Conservation (phyloP, 2,888 invertebrate genomes). For the Erebia palarica region DNA sequence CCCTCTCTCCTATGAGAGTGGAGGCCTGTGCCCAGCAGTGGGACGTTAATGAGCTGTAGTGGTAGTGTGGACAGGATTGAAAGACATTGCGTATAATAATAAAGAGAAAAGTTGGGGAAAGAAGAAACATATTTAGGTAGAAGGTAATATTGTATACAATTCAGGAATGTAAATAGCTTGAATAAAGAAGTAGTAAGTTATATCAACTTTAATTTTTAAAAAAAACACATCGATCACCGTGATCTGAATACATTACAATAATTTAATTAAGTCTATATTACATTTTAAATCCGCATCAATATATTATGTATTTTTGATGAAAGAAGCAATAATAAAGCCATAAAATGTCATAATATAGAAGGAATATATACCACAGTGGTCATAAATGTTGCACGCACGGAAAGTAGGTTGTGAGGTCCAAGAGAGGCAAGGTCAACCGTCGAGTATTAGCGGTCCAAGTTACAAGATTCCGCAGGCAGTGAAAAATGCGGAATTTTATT, state of each 20-base stretch:
- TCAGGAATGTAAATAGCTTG: too few species aligned
- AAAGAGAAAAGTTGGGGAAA: too few species aligned
- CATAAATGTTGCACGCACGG: slow-evolving; percentile 38
- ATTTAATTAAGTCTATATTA: background rate
- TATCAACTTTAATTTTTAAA: too few species aligned
- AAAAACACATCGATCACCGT: background rate
- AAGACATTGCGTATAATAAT: too few species aligned
- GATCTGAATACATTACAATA: background rate
- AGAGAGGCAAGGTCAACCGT: slow-evolving; percentile 48
- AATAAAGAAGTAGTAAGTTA: too few species aligned
- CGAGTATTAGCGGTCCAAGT: slow-evolving; percentile 32
- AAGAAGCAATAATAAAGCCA: slow-evolving; percentile 30
- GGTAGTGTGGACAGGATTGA: too few species aligned
- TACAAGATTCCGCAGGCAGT: slow-evolving; percentile 3
- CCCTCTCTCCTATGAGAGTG: too few species aligned
- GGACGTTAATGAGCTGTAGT: too few species aligned
- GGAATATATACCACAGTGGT: slow-evolving; percentile 33
- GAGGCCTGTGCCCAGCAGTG: too few species aligned
- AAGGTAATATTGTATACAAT: too few species aligned
- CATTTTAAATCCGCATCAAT: background rate
- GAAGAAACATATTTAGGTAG: too few species aligned
- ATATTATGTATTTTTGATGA: slow-evolving; percentile 9
- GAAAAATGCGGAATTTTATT: background rate
- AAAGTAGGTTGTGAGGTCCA: slow-evolving; percentile 46
- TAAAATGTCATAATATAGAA: slow-evolving; percentile 29